Conservation (phyloP, 2,797 vertebrate genomes). For the Notamacropus eugenii region DNA sequence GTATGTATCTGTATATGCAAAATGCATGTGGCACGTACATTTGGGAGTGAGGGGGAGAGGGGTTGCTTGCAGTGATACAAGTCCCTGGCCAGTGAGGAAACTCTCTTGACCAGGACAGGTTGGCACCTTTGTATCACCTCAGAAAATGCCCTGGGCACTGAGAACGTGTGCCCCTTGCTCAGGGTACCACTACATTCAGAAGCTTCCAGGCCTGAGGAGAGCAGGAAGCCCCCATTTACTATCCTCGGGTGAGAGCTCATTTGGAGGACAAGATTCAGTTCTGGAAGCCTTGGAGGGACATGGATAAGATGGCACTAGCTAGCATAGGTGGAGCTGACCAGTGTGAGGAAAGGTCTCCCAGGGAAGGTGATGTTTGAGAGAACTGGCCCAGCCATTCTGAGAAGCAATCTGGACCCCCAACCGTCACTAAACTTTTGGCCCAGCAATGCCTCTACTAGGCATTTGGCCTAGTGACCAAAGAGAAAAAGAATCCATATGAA, state of each 20-base stretch:
- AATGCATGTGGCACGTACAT: neutral
- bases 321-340: neutral
- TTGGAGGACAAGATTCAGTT: neutral
- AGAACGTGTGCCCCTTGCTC: neutral
- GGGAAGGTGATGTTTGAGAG: neutral
- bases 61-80: neutral
- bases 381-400: neutral
- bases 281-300: neutral
- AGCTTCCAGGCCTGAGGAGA: neutral
- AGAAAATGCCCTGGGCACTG: neutral
- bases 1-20: neutral
- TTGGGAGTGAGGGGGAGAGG: neutral
- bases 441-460: neutral
- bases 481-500: neutral
- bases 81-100: neutral
- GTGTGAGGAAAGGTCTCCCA: neutral
- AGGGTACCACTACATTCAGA: neutral
- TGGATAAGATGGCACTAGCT: neutral
- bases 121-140: neutral
- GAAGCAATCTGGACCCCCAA: neutral
- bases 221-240: neutral
- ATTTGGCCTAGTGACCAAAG: neutral
- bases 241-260: too few species aligned
- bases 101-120: neutral
- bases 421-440: neutral